Evolutionary conservation across 2,113 vertebrate species (phyloP), one percentile per base, ranked within the genome.

Genomic region (Oryzias celebensis): DNA sequence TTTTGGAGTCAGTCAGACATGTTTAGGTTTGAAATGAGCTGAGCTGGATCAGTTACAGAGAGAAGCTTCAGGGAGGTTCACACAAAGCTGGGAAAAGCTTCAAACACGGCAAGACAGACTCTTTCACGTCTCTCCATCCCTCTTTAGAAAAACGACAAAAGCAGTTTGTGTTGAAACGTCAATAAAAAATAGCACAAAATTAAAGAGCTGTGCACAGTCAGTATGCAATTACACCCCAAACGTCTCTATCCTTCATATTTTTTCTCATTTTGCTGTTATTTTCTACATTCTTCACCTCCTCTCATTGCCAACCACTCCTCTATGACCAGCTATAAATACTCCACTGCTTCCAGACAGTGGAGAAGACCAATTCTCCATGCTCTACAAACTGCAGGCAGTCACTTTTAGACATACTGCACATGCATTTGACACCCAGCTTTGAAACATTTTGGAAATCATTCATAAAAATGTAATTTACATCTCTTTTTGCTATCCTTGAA

Each of bases 1-100:
- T 78, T 85, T 75, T 55, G 66, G 79, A 77, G 76, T 72, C 87
- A 91, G 85, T 88, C 90, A 82, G 85, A 82, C 82, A 73, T 85
- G 83, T 90, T 87, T 83, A 87, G 87, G 78, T 86, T 87, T 86
- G 69, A 84, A 80, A 88, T 80, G 79, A 89, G 80, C 75, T 54
- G 71, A 82, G 75, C 54, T 84, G 84, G 77, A 85, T 85, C 79
- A n/a, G 67, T 90, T 88, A 89, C 87, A 85, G 55, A 58, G 44
- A 15, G 63, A 15, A 28, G 43, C 28, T 15, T 26, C 22, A 68
- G 43, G 22, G 49, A 45, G 66, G 62, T 42, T 7, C 57, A 70
- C 76, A 77, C 62, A 75, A 65, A 70, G 61, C 24, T 53, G 17
- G 47, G 59, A 50, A 55, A 51, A 24, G 36, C 23, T 71, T 80